Conservation (phyloP, 2,888 invertebrate species). For the Dichetophora obliterata region DNA sequence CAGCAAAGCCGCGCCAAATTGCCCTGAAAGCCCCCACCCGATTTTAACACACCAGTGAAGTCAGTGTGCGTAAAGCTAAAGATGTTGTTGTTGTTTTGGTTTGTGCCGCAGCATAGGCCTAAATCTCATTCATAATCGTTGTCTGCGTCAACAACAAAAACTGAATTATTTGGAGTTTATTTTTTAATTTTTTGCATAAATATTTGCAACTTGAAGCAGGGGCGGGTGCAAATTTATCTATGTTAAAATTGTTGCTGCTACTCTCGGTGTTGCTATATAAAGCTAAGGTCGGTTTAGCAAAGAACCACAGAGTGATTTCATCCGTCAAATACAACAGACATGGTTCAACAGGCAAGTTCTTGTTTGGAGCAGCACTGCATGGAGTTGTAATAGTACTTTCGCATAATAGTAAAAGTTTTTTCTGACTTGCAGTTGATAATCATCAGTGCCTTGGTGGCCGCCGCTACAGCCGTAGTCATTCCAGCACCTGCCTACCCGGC, state of each 20-base stretch:
- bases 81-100: neutral
- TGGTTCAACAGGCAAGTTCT: constrained; percentile 65
- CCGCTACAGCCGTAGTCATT: constrained; percentile 52
- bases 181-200: constrained; percentile 59
- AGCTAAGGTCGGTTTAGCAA: constrained; percentile 59
- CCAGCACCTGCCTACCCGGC: constrained; percentile 56
- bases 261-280: constrained; percentile 57
- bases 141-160: constrained; percentile 57
- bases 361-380: neutral
- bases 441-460: constrained; percentile 60
- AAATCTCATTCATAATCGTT: constrained; percentile 33
- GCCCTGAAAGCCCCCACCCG: constrained; percentile 45
- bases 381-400: neutral
- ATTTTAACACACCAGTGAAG: constrained; percentile 35
- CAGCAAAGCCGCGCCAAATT: constrained; percentile 31
- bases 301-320: constrained; percentile 67
- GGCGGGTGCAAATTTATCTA: constrained; percentile 42
- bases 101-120: constrained; percentile 29
- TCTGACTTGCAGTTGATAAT: constrained; percentile 56
- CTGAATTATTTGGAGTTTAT: constrained; percentile 60
- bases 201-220: constrained; percentile 52
- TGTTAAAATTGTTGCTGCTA: neutral
- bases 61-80: neutral
- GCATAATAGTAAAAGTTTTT: neutral
- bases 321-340: constrained; percentile 66